Evolutionary conservation across 1,140 invertebrate species (phyloP).

Genomic region (Drosophila sproati): DNA sequence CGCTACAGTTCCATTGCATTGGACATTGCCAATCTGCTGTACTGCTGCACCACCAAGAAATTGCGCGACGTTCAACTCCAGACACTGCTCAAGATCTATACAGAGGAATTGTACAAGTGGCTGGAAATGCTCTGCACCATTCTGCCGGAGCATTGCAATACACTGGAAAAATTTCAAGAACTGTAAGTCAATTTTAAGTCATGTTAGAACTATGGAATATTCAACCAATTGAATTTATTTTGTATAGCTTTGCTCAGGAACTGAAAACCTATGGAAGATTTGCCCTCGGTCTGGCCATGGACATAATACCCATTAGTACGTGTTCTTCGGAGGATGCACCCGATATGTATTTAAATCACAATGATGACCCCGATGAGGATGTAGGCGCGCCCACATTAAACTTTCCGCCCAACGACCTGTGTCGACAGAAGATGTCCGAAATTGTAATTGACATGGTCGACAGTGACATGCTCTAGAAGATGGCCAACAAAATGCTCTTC

Average conservation of each 20-base stretch:
- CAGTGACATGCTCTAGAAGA: constrained; percentile 81
- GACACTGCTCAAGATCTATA: constrained; percentile 87
- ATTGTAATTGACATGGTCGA: constrained; percentile 87
- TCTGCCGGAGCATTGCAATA: constrained; percentile 79
- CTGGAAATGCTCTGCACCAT: constrained; percentile 84
- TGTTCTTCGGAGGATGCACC: constrained; percentile 89
- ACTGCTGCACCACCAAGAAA: constrained; percentile 87
- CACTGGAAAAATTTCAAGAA: constrained; percentile 85
- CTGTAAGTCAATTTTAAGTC: constrained; percentile 84
- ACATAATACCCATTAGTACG: constrained; percentile 90
- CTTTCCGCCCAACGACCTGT: constrained; percentile 85
- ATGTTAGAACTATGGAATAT: not conserved
- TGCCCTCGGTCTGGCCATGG: constrained; percentile 88
- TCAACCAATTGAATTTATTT: not conserved
- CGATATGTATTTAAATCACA: constrained; percentile 86
- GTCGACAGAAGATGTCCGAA: constrained; percentile 87
- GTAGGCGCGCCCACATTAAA: constrained; percentile 76
- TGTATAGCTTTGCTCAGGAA: constrained; percentile 87
- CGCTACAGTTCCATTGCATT: constrained; percentile 89
- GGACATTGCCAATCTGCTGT: constrained; percentile 89
- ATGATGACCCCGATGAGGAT: constrained; percentile 48
- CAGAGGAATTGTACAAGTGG: constrained; percentile 84
- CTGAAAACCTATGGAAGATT: constrained; percentile 88
- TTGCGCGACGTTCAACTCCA: constrained; percentile 87
- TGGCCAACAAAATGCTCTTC: not conserved